Evolutionary conservation across 35 echinoderm and acorn worm species (phyloP).

Genomic region (Diadema setosum): DNA sequence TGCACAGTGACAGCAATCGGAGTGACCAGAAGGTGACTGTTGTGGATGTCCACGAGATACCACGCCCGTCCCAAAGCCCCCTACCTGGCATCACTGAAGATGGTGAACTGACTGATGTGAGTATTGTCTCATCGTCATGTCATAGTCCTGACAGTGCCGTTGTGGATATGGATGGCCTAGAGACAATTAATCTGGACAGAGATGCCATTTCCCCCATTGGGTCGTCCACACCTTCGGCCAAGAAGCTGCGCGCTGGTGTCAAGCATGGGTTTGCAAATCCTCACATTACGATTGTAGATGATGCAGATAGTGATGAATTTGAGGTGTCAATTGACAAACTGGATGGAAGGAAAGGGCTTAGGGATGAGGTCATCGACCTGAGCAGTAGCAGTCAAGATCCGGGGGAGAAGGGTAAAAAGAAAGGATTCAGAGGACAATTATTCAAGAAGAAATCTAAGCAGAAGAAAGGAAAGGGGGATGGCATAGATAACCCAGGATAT

Average conservation of each 20-base stretch:
- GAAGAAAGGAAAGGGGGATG: background rate
- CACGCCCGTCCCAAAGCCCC: background rate
- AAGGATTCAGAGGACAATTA: slow-evolving; percentile 21
- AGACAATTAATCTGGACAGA: background rate
- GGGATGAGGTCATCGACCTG: slow-evolving; percentile 3
- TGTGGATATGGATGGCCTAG: background rate
- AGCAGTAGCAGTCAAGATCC: background rate
- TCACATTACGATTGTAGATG: background rate
- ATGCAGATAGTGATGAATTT: background rate
- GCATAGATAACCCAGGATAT: slow-evolving; percentile 48
- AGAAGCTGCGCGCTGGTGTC: background rate
- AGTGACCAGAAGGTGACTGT: background rate
- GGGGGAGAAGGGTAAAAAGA: slow-evolving; percentile 10
- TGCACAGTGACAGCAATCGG: background rate
- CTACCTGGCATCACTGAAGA: slow-evolving; percentile 52
- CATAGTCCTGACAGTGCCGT: background rate
- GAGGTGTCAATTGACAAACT: background rate
- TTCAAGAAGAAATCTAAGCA: background rate
- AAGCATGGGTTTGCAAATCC: background rate
- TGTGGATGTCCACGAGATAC: slow-evolving; percentile 33
- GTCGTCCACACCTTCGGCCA: background rate
- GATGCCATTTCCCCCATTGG: background rate
- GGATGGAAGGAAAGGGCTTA: background rate
- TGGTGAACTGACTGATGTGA: slow-evolving; percentile 14
- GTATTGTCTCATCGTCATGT: background rate